Evolutionary conservation across 2,113 vertebrate species (phyloP), one percentile per base, ranked within the genome.

Genomic region (Sturnira hondurensis): DNA sequence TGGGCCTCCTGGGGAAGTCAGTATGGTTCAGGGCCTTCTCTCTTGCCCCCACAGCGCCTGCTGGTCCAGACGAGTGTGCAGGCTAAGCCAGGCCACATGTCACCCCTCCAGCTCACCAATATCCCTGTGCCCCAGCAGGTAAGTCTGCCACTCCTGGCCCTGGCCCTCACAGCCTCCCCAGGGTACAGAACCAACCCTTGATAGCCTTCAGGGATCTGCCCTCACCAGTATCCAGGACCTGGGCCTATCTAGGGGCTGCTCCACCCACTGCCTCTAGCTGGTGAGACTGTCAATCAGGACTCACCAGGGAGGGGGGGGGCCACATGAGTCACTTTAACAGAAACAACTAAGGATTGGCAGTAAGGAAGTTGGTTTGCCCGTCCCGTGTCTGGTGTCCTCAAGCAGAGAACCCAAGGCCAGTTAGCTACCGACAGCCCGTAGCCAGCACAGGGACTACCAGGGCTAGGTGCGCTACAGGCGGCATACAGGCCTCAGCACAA

Each of bases 81-180:
- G 95, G 89, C 98, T 68, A 98, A 98, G 96, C 96, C 98, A 0
- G 97, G 98, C 70, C 97, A 98, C 2, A 97, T 98, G 73, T 98
- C 98, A 26, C 98, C 98, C 15, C 98, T 98, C 56, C 98, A 98
- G 97, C 98, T 98, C 80, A 97, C 98, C 91, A 98, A 96, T 58
- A 98, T 98, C 65, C 94, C 98, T 19, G 97, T 98, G 61, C 97
- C 98, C 61, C 98, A 97, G 67, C 98, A 98, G 98, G 98, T 98
- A 97, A 97, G 96, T 95, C 88, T 41, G 5, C 43, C 16, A 13
- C 26, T 17, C 74, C 50, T 28, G 14, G n/a, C 28, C 68, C 19
- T 15, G 0, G 7, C 14, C 56, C 54, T n/a, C 9, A 13, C 47
- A 36, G 54, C 3, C 33, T 28, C 13, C 41, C 19, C 12, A 3